Evolutionary conservation across 2,888 invertebrate species (phyloP), one percentile per base, ranked within the genome.

Genomic region (Labia minor): DNA sequence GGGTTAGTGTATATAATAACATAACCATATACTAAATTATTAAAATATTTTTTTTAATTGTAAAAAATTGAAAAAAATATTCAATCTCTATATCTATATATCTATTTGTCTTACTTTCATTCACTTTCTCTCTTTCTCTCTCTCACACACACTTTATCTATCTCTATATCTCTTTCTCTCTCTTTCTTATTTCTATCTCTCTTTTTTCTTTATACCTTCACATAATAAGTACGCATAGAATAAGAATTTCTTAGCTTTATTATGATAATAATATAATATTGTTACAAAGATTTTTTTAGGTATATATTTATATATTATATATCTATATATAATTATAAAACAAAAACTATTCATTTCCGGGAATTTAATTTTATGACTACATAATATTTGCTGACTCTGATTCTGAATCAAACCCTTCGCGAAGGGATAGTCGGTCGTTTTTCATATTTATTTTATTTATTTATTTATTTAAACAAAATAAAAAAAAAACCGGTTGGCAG

Each of bases 341-440:
- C n/a, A n/a, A n/a, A n/a, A n/a, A n/a, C n/a, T n/a, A n/a, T n/a
- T n/a, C n/a, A 26, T 26, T 26, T 26, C 26, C 26, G 26, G n/a
- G 49, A 49, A 68, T 65, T 70, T 70, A 68, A 70, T 68, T 70
- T 63, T 70, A 69, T 70, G 70, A 70, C 70, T 70, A 67, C 70
- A 70, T 70, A n/a, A 69, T 69, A 65, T 49, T 70, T 70, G 70
- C 70, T 70, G 67, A 70, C 67, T 70, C 70, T 70, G 66, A 70
- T 70, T 69, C 70, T 70, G 66, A 70, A 70, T 70, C 70, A 70
- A 68, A 64, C 66, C 61, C 33, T 69, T 49, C 14, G 3, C 16
- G 49, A 14, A 49, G 49, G 49, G 49, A 16, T 16, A 49, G 49
- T 49, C 49, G 49, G 49, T 16, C 16, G 14, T 4, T 49, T 14